phyloP scores from a whole-genome alignment of 1,140 invertebrate species.

The Drosophila gunungcola region DNA sequence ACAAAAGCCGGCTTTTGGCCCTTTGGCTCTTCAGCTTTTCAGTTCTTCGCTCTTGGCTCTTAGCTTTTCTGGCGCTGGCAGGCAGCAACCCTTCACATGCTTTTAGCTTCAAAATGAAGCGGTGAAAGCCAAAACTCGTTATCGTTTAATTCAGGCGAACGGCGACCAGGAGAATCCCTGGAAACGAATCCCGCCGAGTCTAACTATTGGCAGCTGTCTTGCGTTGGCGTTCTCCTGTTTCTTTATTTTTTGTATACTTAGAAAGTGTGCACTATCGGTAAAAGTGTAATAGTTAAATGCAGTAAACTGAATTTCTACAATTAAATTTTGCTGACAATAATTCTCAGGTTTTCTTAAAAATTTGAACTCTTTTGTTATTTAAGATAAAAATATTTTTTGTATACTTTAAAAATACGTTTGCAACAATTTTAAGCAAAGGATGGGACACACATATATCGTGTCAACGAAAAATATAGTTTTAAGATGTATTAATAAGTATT shows the following conservation, averaged over 20 bases:
- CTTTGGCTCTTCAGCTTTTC: constrained; percentile 6
- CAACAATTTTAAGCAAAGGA: no score
- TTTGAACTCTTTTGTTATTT: no score
- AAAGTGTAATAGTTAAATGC: no score
- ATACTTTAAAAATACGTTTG: no score
- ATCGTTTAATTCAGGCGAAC: constrained; percentile 74
- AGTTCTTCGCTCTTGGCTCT: constrained; percentile 13
- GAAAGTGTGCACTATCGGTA: background rate
- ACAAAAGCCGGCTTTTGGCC: constrained; percentile 49
- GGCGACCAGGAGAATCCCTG: constrained; percentile 11
- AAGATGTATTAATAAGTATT: no score
- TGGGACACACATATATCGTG: no score
- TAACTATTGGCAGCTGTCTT: constrained; percentile 66
- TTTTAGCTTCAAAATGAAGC: constrained; percentile 58
- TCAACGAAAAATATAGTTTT: no score
- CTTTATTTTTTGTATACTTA: background rate
- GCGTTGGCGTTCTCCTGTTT: constrained; percentile 13
- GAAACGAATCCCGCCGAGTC: constrained; percentile 33
- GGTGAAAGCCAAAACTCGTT: constrained; percentile 78
- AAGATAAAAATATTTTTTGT: no score
- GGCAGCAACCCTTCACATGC: constrained; percentile 55
- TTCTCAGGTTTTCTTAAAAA: no score
- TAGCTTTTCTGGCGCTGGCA: constrained; percentile 46
- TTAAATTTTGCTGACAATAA: no score
- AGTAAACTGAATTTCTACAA: no score